Evolutionary conservation across 2,888 invertebrate species (phyloP).

Genomic region (Ecdyonurus torrentis): DNA sequence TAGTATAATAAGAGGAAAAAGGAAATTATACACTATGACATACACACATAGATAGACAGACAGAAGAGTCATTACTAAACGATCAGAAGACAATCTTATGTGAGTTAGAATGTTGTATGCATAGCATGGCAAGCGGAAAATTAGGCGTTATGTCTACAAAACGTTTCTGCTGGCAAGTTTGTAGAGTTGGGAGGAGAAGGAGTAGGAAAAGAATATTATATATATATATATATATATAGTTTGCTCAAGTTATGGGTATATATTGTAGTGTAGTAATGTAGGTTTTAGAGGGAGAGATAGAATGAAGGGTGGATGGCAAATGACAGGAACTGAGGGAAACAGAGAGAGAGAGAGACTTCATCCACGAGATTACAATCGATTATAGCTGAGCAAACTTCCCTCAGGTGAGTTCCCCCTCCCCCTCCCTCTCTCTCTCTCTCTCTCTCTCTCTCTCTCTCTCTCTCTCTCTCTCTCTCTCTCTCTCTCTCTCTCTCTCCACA

Average conservation of each 20-base stretch:
- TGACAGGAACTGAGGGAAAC: too few relatives aligned
- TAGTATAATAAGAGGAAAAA: too few relatives aligned
- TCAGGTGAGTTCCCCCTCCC: neutral
- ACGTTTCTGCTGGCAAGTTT: too few relatives aligned
- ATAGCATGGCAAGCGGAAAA: neutral
- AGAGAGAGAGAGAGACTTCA: neutral
- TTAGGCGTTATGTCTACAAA: slow-evolving; percentile 3
- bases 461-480: too few relatives aligned
- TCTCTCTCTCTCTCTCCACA: too few relatives aligned
- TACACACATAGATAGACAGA: neutral
- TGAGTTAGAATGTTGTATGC: neutral
- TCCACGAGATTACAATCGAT: neutral
- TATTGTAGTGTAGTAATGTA: neutral
- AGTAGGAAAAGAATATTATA: too few relatives aligned
- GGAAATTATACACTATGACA: too few relatives aligned
- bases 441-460: too few relatives aligned
- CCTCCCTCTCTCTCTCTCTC: too few relatives aligned
- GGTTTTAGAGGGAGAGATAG: too few relatives aligned
- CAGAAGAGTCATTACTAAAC: neutral
- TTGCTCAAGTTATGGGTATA: neutral
- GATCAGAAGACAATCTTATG: neutral
- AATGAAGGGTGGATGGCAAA: neutral
- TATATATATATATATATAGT: neutral
- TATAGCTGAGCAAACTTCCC: neutral
- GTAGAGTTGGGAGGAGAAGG: too few relatives aligned